Percentiles rank a stretch among this genome's conserved stretches.
Evolutionary conservation across 2,113 vertebrate species (phyloP).

Genomic region (Oenanthe melanoleuca): DNA sequence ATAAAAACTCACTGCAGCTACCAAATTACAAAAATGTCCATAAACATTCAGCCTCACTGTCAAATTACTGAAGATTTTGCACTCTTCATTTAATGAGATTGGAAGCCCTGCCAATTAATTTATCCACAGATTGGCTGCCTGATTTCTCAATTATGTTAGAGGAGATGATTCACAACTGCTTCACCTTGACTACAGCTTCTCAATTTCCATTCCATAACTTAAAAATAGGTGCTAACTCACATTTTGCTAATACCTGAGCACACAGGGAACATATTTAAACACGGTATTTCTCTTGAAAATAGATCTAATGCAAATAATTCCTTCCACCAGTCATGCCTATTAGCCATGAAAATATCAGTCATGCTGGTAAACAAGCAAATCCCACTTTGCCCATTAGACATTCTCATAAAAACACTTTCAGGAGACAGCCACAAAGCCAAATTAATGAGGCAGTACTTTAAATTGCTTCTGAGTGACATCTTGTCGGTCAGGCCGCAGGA

Average conservation of each 20-base stretch:
- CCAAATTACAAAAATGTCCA: background rate
- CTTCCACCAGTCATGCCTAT: background rate
- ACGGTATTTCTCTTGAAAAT: background rate
- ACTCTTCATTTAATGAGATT: background rate
- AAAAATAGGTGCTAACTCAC: background rate
- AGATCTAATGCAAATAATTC: background rate
- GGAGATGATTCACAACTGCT: background rate
- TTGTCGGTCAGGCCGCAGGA: slow-evolving; percentile 83
- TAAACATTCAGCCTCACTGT: background rate
- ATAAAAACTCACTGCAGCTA: background rate
- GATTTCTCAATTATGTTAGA: background rate
- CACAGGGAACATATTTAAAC: background rate
- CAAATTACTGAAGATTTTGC: background rate
- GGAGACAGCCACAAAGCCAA: background rate
- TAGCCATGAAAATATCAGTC: background rate
- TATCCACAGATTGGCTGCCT: background rate
- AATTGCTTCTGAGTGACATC: slow-evolving; percentile 92
- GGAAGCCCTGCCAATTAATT: background rate
- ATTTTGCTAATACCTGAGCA: background rate
- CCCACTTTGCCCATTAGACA: background rate
- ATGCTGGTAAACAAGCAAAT: background rate
- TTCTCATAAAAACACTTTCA: background rate
- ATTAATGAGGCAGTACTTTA: slow-evolving; percentile 81
- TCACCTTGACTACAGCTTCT: background rate
- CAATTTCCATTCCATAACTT: background rate